Evolutionary conservation across 1,140 invertebrate genomes (phyloP).

Genomic region (Philaenus spumarius): DNA sequence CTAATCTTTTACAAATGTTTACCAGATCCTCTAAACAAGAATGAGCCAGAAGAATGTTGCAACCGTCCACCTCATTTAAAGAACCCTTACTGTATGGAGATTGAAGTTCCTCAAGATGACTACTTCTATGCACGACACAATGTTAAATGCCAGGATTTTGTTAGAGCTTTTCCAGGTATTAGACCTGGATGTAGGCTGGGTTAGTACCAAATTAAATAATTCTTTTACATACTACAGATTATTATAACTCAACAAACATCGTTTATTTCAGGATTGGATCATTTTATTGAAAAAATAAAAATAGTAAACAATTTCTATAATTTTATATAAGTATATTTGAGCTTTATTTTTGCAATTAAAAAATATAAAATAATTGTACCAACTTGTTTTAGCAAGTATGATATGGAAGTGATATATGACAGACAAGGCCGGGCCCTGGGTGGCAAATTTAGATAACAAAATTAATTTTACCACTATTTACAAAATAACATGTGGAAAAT

Average conservation of each 20-base stretch:
- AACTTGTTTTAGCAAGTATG: too few relatives aligned
- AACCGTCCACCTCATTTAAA: slow-evolving; percentile 64
- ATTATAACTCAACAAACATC: too few relatives aligned
- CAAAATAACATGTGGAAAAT: too few relatives aligned
- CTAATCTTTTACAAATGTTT: too few relatives aligned
- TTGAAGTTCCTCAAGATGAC: slow-evolving; percentile 81
- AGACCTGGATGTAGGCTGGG: slow-evolving; percentile 75
- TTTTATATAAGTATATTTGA: too few relatives aligned
- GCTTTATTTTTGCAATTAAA: too few relatives aligned
- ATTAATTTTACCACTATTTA: too few relatives aligned
- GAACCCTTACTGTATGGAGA: slow-evolving; percentile 89
- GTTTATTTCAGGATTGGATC: too few relatives aligned
- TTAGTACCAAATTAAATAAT: slow-evolving; percentile 41
- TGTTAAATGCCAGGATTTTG: slow-evolving; percentile 81
- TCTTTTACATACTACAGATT: background rate
- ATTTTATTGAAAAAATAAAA: background rate
- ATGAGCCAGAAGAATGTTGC: slow-evolving; percentile 85
- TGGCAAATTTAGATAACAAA: too few relatives aligned
- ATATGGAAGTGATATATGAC: too few relatives aligned
- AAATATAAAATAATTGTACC: too few relatives aligned
- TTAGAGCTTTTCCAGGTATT: slow-evolving; percentile 74
- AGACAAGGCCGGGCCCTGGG: too few relatives aligned
- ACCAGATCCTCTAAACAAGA: slow-evolving; percentile 70
- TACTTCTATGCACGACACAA: slow-evolving; percentile 83
- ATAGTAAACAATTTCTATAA: background rate